Evolutionary conservation across 2,113 vertebrate species (phyloP).

Genomic region (Pseudopodoces humilis): DNA sequence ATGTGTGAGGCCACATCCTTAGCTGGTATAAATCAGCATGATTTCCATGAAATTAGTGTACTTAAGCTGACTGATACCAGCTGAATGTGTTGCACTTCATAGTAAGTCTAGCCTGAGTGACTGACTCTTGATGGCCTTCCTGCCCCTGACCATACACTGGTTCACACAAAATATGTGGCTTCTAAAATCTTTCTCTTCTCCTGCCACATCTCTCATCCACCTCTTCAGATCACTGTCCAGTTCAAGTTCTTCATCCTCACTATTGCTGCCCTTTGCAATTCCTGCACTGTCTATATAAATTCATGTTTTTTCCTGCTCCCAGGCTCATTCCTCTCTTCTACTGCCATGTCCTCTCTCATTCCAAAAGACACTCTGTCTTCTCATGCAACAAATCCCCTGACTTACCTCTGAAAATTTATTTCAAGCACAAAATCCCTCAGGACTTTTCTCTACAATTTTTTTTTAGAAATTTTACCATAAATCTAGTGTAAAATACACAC

Average conservation of each 20-base stretch:
- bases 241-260: background rate
- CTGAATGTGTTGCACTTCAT: background rate
- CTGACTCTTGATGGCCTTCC: background rate
- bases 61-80: background rate
- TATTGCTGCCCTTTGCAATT: background rate
- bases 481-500: background rate
- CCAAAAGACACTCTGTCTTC: background rate
- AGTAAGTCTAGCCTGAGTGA: background rate
- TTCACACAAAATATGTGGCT: background rate
- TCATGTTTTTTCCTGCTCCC: background rate
- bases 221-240: background rate
- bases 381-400: background rate
- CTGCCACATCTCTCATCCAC: background rate
- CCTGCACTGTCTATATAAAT: background rate
- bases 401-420: background rate
- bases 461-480: background rate
- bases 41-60: background rate
- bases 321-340: background rate
- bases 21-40: background rate
- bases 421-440: background rate
- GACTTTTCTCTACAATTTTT: background rate
- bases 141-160: background rate
- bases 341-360: background rate
- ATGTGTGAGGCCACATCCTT: background rate
- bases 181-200: background rate